Evolutionary conservation across 1,140 invertebrate genomes (phyloP), one percentile per base, ranked within the genome.

Genomic region (Hycleus cichorii): DNA sequence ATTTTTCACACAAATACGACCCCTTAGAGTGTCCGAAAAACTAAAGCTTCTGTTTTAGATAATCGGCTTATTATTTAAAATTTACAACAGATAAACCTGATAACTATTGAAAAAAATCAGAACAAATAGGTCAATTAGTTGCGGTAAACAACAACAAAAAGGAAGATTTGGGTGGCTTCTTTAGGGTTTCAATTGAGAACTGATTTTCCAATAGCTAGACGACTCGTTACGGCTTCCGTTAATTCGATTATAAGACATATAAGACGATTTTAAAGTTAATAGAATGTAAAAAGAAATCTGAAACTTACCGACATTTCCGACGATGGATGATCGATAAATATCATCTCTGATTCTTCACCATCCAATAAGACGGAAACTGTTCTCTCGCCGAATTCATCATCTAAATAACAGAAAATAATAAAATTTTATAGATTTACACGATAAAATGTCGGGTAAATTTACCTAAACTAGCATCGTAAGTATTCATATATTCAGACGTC

Each of bases 401-500:
- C 90, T 93, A 32, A 32, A 32, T 32, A 5, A 32, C 32, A 32
- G 7, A 32, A 32, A 32, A 32, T 5, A 32, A 32, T 32, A 5
- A 32, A 32, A 32, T 5, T 32, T 42, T n/a, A 5, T 11, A 5
- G 5, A 9, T 42, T 42, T 42, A 42, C 1, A 39, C 10, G 6
- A 39, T 39, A 39, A 39, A 39, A 7, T 39, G 2, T 39, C 32
- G 4, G 18, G n/a, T 7, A 5, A 25, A 47, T 80, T 84, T 79
- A 91, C 89, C 89, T 69, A 91, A 73, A 69, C 89, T 90, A 1
- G 89, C 88, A 72, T 94, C 91, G 71, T 93, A 92, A 0, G 90
- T 91, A 73, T 93, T 92, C 83, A 94, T 91, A 69, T 93, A 94
- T 65, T 95, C 92, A 49, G 90, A 93, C 4, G 91, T 94, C 88